Conservation (phyloP, 2,797 vertebrate species). For the Falco novaeseelandiae region DNA sequence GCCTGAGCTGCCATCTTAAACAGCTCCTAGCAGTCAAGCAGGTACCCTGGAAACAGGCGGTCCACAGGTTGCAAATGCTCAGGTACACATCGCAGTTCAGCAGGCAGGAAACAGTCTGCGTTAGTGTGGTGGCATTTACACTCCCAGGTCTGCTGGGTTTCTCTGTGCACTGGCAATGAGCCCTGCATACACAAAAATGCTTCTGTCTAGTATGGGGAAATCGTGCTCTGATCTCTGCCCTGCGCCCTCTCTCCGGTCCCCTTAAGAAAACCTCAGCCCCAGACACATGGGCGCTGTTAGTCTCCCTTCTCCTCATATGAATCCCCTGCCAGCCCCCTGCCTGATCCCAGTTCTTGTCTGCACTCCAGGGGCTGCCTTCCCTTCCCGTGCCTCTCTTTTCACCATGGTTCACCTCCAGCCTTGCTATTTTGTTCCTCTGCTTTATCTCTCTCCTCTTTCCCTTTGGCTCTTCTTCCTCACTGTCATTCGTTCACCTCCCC, state of each 20-base stretch:
- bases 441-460: neutral
- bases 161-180: neutral
- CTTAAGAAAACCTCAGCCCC: neutral
- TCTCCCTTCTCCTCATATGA: neutral
- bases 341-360: neutral
- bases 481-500: neutral
- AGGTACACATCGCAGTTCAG: neutral
- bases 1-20: conserved; percentile 16
- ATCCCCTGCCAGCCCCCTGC: neutral
- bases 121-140: conserved; percentile 8
- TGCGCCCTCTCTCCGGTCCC: neutral
- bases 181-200: neutral
- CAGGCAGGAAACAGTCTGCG: neutral
- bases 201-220: neutral
- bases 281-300: neutral
- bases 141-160: neutral
- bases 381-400: no score
- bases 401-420: neutral
- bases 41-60: neutral
- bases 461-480: neutral
- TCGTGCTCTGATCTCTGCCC: neutral
- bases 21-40: neutral
- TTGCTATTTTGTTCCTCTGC: neutral
- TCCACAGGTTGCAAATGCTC: neutral
- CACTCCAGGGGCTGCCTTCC: neutral